Base-by-base conservation (phyloP, 1,140 invertebrate genomes). In the Spodoptera frugiperda region DNA sequence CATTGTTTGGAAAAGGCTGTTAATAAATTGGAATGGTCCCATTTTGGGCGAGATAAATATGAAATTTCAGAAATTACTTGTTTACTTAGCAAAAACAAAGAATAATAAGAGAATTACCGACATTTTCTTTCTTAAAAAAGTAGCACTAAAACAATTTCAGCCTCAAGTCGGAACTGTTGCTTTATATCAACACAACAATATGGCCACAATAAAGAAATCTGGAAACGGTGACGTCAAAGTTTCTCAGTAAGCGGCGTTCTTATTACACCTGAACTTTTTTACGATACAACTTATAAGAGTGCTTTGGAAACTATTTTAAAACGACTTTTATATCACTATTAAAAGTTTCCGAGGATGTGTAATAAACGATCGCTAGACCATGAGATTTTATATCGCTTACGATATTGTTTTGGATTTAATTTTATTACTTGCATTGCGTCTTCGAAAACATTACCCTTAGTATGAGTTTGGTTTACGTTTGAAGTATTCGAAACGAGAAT, bases 291-390 rank as follows among this genome's bases (percentile, higher is more conserved):
- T 81, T 81, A 46, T 14, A 25, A 49, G 30, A 55, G 59, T 68
- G 78, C 67, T 75, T 68, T 63, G 59, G 73, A 65, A 85, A 87
- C 83, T 84, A 82, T 87, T 90, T 87, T 86, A 84, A 86, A 87
- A 80, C 82, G 79, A 85, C 87, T 91, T 89, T 89, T 84, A 89
- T 86, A 85, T 85, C 78, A 82, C 84, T 87, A 87, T 86, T 85
- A 86, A 85, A 88, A 87, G 82, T 88, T 87, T 83, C 76, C 78
- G 61, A 71, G 77, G 79, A 80, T 83, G 80, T 77, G 65, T 76
- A 82, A 80, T 81, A 77, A 81, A 74, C 54, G 63, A 71, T 78
- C 67, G 72, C 19, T 25, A 68, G 59, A 55, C 25, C 76, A 57
- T 53, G 21, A 19, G 57, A 71, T 53, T 71, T 55, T 71, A 71